Evolutionary conservation across 2,888 invertebrate genomes (phyloP).

Genomic region (Sesia bembeciformis): DNA sequence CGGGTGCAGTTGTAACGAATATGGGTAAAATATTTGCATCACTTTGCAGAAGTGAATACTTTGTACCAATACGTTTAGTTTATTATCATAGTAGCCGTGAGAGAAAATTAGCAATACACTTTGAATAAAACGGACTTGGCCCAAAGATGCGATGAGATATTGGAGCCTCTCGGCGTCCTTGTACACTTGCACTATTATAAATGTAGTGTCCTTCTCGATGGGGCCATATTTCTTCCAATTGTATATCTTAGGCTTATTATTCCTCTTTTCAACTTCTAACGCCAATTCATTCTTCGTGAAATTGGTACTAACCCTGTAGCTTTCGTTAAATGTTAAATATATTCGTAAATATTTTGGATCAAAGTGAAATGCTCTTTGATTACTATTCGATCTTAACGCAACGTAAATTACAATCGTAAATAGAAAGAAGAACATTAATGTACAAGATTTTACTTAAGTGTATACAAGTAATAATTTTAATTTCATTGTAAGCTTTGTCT

Average conservation of each 20-base stretch:
- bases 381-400: not conserved
- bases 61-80: slow-evolving; percentile 21
- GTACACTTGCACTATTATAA: slow-evolving; percentile 24
- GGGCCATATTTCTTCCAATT: slow-evolving; percentile 15
- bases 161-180: slow-evolving; percentile 22
- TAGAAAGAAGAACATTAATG: too few species aligned
- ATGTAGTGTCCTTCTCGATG: slow-evolving; percentile 13
- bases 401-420: not conserved
- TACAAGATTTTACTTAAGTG: too few species aligned
- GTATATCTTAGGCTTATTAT: slow-evolving; percentile 17
- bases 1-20: slow-evolving; percentile 33
- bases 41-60: slow-evolving; percentile 34
- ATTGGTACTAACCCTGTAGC: not conserved
- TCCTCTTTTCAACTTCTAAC: slow-evolving; percentile 14
- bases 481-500: too few species aligned
- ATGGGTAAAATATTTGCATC: slow-evolving; percentile 38
- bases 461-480: too few species aligned
- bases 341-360: not conserved
- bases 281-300: not conserved
- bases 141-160: slow-evolving; percentile 27
- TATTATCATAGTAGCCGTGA: slow-evolving; percentile 29
- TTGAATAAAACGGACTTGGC: slow-evolving; percentile 21
- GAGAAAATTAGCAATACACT: slow-evolving; percentile 32
- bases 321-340: not conserved
- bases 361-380: not conserved